Evolutionary conservation across 2,888 invertebrate genomes (phyloP).

Genomic region (Therioaphis trifolii): DNA sequence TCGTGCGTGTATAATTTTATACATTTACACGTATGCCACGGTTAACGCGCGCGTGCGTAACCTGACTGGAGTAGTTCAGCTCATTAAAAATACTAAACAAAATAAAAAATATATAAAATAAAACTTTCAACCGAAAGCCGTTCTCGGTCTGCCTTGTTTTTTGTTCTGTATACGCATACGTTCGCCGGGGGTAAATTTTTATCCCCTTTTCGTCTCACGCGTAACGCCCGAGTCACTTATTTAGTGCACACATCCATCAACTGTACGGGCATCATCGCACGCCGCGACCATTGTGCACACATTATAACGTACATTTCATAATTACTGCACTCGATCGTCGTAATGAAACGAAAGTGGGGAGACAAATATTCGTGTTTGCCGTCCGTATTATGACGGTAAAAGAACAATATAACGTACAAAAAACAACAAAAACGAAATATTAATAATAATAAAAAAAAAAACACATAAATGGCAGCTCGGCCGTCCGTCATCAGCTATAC

Average conservation of each 20-base stretch:
- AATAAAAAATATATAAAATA: too few relatives aligned
- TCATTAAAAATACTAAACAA: not conserved
- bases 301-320: not conserved
- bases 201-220: not conserved
- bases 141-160: too few relatives aligned
- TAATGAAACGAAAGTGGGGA: not conserved
- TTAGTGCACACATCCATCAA: too few relatives aligned
- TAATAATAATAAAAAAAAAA: too few relatives aligned
- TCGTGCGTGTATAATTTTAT: not conserved
- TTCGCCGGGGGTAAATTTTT: not conserved
- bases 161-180: not conserved
- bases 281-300: too few relatives aligned
- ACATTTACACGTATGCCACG: not conserved
- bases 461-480: not conserved
- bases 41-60: not conserved
- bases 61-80: not conserved
- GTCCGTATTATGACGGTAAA: not conserved
- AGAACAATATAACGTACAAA: too few relatives aligned
- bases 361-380: conserved; percentile 23
- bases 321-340: conserved; percentile 17
- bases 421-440: not conserved
- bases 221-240: conserved; percentile 5
- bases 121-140: not conserved
- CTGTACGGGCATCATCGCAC: too few relatives aligned
- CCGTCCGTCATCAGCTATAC: not conserved